phyloP scores from a whole-genome alignment of 1,140 invertebrate genomes.

The Calosoma granatense region DNA sequence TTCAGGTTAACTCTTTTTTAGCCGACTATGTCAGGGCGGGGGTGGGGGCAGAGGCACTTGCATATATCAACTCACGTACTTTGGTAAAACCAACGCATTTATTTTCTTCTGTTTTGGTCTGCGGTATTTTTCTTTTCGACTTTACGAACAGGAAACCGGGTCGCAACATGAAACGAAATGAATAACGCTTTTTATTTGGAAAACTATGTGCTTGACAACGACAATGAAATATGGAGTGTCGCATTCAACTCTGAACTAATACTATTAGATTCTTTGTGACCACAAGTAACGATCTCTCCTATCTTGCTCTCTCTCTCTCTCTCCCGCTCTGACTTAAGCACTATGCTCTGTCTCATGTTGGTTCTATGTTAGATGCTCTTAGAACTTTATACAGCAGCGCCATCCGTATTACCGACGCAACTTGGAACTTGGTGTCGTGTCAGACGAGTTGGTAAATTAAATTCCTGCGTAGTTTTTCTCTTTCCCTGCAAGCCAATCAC shows the following conservation, averaged over 20 bases:
- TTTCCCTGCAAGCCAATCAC: neutral
- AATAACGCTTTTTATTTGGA: neutral
- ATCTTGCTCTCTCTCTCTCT: neutral
- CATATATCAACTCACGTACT: too few relatives aligned
- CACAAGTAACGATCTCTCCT: neutral
- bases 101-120: too few relatives aligned
- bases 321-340: neutral
- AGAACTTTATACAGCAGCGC: neutral
- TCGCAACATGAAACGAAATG: neutral
- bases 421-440: neutral
- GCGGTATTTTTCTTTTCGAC: too few relatives aligned
- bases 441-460: conserved; percentile 3
- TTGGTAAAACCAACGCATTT: too few relatives aligned
- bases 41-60: too few relatives aligned
- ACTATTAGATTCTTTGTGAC: conserved; percentile 6
- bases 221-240: conserved; percentile 7
- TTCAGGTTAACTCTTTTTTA: too few relatives aligned
- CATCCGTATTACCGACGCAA: neutral
- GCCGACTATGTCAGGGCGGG: too few relatives aligned
- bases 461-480: conserved; percentile 1
- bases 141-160: too few relatives aligned
- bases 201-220: neutral
- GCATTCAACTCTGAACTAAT: neutral
- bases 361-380: neutral
- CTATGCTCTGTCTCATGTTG: neutral